Percentiles rank a stretch among this genome's conserved stretches.
phyloP scores from a whole-genome alignment of 2,113 vertebrate species.

The Nibea coibor region DNA sequence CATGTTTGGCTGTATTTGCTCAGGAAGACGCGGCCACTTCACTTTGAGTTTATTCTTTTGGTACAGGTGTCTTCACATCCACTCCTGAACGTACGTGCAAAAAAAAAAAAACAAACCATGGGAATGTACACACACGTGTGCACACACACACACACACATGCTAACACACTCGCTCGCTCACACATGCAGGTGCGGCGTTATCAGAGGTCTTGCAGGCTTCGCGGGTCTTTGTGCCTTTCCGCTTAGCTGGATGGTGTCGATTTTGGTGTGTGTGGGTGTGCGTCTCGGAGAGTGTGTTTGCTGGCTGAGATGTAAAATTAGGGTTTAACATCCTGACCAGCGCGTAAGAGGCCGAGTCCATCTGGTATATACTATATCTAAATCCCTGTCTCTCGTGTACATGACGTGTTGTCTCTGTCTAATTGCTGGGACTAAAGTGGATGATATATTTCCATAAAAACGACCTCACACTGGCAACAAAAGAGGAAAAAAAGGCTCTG shows the following conservation, averaged over 20 bases:
- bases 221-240: conserved; percentile 91
- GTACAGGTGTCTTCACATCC: conserved; percentile 49
- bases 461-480: not conserved
- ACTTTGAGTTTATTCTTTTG: conserved; percentile 13
- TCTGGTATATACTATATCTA: conserved; percentile 41
- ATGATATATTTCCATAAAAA: conserved; percentile 37
- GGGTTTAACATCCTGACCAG: conserved; percentile 55
- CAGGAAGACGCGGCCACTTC: not conserved
- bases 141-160: conserved; percentile 5
- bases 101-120: conserved; percentile 18
- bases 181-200: conserved; percentile 84
- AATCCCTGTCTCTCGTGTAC: conserved; percentile 82
- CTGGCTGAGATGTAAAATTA: conserved; percentile 63
- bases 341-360: conserved; percentile 29
- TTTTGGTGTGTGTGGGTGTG: conserved; percentile 75
- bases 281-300: conserved; percentile 52
- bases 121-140: conserved; percentile 54
- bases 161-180: conserved; percentile 17
- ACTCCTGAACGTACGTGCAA: conserved; percentile 44
- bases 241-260: conserved; percentile 94
- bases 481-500: conserved; percentile 7
- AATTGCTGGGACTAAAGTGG: conserved; percentile 45
- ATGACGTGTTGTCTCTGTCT: conserved; percentile 77
- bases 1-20: not conserved
- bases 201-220: conserved; percentile 96